Evolutionary conservation across 2,113 vertebrate species (phyloP).

Genomic region (Chitala chitala): DNA sequence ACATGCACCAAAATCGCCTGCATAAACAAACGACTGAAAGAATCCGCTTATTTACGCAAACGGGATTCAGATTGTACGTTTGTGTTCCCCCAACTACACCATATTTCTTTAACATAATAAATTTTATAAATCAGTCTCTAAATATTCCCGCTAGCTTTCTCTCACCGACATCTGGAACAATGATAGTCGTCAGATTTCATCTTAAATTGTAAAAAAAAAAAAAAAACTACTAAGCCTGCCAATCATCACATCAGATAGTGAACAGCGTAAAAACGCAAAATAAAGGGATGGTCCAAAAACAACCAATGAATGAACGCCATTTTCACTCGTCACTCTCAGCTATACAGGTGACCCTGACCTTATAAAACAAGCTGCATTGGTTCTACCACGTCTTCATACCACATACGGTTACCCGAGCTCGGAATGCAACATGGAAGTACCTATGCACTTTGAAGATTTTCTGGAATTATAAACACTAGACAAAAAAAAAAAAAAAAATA

Average conservation of each 20-base stretch:
- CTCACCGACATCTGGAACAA: constrained; percentile 17
- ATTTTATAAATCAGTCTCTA: constrained; percentile 29
- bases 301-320: constrained; percentile 18
- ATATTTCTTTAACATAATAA: constrained; percentile 26
- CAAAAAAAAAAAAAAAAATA: constrained; percentile 54
- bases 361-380: constrained; percentile 32
- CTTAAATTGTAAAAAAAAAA: constrained; percentile 40
- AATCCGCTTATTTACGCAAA: constrained; percentile 10
- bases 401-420: constrained; percentile 44
- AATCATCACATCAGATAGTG: constrained; percentile 34
- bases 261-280: constrained; percentile 31
- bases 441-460: constrained; percentile 57
- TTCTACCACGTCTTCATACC: constrained; percentile 31
- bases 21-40: not conserved
- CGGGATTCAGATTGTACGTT: not conserved
- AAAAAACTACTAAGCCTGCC: constrained; percentile 36
- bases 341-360: constrained; percentile 45
- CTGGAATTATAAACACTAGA: constrained; percentile 73
- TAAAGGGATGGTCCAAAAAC: constrained; percentile 32
- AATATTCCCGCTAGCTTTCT: not conserved
- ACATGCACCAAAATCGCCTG: not conserved
- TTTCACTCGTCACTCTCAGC: not conserved
- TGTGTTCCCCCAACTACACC: constrained; percentile 12
- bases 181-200: constrained; percentile 23
- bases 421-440: constrained; percentile 49